phyloP scores from a whole-genome alignment of 1,140 invertebrate genomes.

The Frieseomelitta varia region DNA sequence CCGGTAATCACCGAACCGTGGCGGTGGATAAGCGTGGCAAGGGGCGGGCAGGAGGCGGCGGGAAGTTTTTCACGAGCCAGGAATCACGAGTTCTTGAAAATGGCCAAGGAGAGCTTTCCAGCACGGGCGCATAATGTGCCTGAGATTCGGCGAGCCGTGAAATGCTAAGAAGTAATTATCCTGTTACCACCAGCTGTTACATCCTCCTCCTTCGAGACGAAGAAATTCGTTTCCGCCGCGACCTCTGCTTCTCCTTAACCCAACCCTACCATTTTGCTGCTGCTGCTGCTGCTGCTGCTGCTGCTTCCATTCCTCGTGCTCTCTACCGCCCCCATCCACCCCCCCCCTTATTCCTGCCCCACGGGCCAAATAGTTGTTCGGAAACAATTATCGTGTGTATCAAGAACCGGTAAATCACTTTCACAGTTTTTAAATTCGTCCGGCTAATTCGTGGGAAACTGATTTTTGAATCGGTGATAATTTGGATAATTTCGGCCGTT shows the following conservation, averaged over 20 bases:
- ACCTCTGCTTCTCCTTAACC: neutral
- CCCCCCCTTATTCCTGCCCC: too few species aligned
- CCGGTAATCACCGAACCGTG: constrained; percentile 9
- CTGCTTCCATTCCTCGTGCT: too few species aligned
- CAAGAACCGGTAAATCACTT: constrained; percentile 11
- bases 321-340: too few species aligned
- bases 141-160: constrained; percentile 57
- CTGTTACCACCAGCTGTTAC: constrained; percentile 59
- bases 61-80: constrained; percentile 30
- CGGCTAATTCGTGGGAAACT: neutral
- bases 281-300: too few species aligned
- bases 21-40: neutral
- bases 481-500: neutral
- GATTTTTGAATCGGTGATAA: neutral
- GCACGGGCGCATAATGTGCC: constrained; percentile 51
- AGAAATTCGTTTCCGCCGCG: constrained; percentile 50
- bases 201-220: constrained; percentile 47
- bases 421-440: neutral
- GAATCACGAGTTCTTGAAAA: constrained; percentile 35
- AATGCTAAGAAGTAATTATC: constrained; percentile 66
- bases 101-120: constrained; percentile 20
- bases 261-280: too few species aligned
- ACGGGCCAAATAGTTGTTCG: neutral
- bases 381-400: constrained; percentile 37
- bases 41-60: neutral